Percentiles rank a stretch among this genome's conserved stretches.
phyloP scores from a whole-genome alignment of 2,113 vertebrate species.

The Pteropus alecto region DNA sequence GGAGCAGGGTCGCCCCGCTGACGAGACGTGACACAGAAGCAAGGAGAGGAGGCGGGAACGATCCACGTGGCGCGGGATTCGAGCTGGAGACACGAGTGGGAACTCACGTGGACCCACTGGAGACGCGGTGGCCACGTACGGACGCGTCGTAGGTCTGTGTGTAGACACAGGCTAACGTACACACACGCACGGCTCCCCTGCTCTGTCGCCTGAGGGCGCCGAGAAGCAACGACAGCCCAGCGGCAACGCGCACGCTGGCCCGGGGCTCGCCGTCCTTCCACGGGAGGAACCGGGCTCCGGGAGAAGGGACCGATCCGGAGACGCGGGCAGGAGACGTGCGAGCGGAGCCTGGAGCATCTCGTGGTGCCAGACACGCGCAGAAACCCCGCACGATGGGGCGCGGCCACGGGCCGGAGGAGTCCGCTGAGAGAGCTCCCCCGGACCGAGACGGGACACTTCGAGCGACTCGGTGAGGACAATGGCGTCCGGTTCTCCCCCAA shows the following conservation, averaged over 20 bases:
- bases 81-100: no score
- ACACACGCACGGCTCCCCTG: neutral
- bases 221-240: neutral
- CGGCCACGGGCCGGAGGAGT: neutral
- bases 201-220: neutral
- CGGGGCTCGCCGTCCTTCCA: neutral
- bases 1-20: no score
- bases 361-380: neutral
- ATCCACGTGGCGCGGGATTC: no score
- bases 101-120: no score
- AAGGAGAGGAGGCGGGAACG: no score
- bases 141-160: neutral
- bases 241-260: neutral
- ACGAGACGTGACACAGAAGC: no score
- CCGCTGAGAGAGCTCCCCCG: neutral
- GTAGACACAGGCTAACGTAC: neutral
- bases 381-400: no score
- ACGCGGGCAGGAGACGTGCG: neutral
- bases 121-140: no score
- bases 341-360: neutral
- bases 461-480: no score
- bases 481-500: no score
- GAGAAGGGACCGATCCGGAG: neutral
- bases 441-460: no score
- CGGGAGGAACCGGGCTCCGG: neutral